phyloP scores from a whole-genome alignment of 2,888 invertebrate genomes.

The Meliscaeva auricollis region DNA sequence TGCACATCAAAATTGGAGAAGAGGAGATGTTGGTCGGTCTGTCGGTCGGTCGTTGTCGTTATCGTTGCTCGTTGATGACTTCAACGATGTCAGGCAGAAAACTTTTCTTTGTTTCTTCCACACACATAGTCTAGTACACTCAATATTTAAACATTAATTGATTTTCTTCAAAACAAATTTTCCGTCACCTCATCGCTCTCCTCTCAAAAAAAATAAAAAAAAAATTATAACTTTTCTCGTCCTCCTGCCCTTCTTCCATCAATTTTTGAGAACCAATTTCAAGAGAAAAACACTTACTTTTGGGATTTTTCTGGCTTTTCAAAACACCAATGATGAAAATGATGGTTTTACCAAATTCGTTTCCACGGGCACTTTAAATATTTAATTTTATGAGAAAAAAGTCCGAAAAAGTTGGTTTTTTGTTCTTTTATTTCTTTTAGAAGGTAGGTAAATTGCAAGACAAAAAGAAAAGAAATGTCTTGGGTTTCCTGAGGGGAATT shows the following conservation, averaged over 20 bases:
- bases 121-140: not conserved
- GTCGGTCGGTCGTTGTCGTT: not conserved
- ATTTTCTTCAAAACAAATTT: slow-evolving; percentile 36
- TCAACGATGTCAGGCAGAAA: slow-evolving; percentile 32
- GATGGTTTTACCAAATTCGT: slow-evolving; percentile 45
- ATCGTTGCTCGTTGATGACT: not conserved
- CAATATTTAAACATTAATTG: slow-evolving; percentile 26
- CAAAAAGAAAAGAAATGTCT: slow-evolving; percentile 36
- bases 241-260: not conserved
- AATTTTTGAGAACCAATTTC: not conserved
- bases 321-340: slow-evolving; percentile 8
- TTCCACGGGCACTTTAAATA: slow-evolving; percentile 56
- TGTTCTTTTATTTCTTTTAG: slow-evolving; percentile 16
- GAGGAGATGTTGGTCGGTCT: slow-evolving; percentile 1
- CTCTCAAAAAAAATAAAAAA: not conserved
- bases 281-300: slow-evolving; percentile 44
- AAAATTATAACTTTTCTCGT: too few relatives aligned
- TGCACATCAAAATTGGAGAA: slow-evolving; percentile 13
- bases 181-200: not conserved
- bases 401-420: slow-evolving; percentile 41
- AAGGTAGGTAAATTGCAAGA: slow-evolving; percentile 38
- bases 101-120: slow-evolving; percentile 52
- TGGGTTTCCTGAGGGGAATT: slow-evolving; percentile 39
- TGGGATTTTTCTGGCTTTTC: slow-evolving; percentile 5
- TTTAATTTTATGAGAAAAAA: slow-evolving; percentile 37